Percentiles rank a stretch among this genome's conserved stretches.
Conservation (phyloP, 2,888 invertebrate genomes). For the Stenurella melanura region DNA sequence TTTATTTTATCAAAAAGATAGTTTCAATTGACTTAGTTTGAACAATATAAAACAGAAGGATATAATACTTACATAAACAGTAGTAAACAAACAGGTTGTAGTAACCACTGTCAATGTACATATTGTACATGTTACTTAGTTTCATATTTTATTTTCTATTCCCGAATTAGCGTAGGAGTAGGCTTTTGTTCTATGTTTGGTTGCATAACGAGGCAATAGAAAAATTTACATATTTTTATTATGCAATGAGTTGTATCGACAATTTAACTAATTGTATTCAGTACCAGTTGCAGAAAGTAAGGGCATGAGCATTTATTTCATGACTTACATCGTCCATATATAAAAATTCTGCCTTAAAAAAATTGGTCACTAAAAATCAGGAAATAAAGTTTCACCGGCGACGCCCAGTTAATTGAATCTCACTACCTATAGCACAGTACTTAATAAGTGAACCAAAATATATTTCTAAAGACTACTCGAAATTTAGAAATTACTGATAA, state of each 20-base stretch:
- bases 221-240: neutral
- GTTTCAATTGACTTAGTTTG: neutral
- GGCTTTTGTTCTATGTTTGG: neutral
- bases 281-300: neutral
- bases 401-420: too few species aligned
- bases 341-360: too few species aligned
- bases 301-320: too few species aligned
- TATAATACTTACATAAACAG: neutral
- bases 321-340: too few species aligned
- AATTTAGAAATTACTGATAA: too few species aligned
- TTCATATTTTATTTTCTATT: neutral
- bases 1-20: too few species aligned
- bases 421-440: too few species aligned
- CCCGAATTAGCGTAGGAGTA: neutral
- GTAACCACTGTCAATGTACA: neutral
- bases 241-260: neutral
- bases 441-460: too few species aligned
- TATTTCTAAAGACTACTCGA: too few species aligned
- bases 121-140: neutral
- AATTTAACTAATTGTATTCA: neutral
- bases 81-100: neutral
- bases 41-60: neutral
- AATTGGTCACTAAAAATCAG: too few species aligned
- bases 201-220: neutral
- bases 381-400: too few species aligned